Evolutionary conservation across 1,140 invertebrate genomes (phyloP).

Genomic region (Phocides pigmalion): DNA sequence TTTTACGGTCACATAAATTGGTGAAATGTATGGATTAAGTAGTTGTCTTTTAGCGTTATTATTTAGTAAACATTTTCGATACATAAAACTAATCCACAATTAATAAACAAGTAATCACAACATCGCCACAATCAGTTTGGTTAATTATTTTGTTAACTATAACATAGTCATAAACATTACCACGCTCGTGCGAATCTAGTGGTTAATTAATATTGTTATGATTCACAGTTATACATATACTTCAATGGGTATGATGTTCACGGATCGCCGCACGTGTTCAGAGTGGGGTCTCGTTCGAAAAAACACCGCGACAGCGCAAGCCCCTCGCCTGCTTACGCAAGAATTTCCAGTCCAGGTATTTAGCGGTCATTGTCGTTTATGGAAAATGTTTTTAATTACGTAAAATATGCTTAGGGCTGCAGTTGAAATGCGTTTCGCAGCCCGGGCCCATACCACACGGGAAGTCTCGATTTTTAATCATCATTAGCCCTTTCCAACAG

Average conservation of each 20-base stretch:
- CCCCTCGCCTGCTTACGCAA: conserved; percentile 67
- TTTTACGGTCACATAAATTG: too few species aligned
- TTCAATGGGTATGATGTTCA: conserved; percentile 98
- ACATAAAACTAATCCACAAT: too few species aligned
- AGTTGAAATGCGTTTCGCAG: too few species aligned
- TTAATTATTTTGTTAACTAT: conserved; percentile 5
- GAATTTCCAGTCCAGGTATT: conserved; percentile 78
- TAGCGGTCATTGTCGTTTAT: too few species aligned
- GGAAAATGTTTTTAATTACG: too few species aligned
- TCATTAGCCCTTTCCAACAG: too few species aligned
- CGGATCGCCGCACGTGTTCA: conserved; percentile 92
- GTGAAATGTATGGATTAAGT: too few species aligned
- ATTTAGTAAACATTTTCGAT: too few species aligned
- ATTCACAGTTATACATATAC: conserved; percentile 92
- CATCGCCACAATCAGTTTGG: conserved; percentile 2
- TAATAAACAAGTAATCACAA: conserved; percentile 9
- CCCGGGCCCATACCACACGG: too few species aligned
- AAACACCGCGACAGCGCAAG: conserved; percentile 70
- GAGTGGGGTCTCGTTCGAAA: conserved; percentile 88
- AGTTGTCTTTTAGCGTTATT: too few species aligned
- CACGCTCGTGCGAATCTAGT: not conserved
- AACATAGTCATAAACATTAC: not conserved
- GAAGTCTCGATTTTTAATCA: too few species aligned
- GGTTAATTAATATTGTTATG: conserved; percentile 1
- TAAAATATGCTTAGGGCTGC: too few species aligned